A percentile compares a stretch with the other conserved stretches of the same genome.
Evolutionary conservation across 2,113 vertebrate genomes (phyloP).

Genomic region (Halcyon malimbica): DNA sequence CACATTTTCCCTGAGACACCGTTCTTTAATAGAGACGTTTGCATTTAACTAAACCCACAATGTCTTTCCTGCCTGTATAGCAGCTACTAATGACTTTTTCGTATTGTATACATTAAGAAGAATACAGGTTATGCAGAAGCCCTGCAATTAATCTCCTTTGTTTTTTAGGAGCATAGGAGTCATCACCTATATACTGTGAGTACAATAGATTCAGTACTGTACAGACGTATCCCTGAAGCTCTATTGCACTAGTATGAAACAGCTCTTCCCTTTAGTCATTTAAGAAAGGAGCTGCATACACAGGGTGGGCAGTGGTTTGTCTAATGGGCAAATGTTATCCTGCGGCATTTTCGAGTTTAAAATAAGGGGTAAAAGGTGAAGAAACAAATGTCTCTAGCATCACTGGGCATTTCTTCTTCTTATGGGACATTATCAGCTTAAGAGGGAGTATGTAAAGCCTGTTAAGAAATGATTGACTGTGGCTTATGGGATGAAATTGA

Average conservation of each 20-base stretch:
- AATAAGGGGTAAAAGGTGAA: background rate
- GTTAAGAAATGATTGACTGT: background rate
- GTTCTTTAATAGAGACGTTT: background rate
- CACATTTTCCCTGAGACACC: background rate
- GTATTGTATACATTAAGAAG: background rate
- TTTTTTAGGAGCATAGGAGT: conserved; percentile 95
- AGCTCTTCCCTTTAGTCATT: background rate
- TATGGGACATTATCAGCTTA: background rate
- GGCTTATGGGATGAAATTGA: background rate
- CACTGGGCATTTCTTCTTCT: background rate
- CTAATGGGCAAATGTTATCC: background rate
- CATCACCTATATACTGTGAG: conserved; percentile 99
- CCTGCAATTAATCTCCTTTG: conserved; percentile 37
- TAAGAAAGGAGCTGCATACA: background rate
- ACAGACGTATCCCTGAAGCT: background rate
- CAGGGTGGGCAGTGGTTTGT: background rate
- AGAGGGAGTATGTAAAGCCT: background rate
- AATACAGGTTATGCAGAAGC: background rate
- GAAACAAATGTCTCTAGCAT: background rate
- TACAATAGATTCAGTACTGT: conserved; percentile 23
- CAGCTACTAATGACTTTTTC: background rate
- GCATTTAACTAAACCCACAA: background rate
- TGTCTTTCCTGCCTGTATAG: background rate
- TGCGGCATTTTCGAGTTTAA: background rate
- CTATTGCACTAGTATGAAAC: background rate